Evolutionary conservation across 2,888 invertebrate species (phyloP).

Genomic region (Diaphora mendica): DNA sequence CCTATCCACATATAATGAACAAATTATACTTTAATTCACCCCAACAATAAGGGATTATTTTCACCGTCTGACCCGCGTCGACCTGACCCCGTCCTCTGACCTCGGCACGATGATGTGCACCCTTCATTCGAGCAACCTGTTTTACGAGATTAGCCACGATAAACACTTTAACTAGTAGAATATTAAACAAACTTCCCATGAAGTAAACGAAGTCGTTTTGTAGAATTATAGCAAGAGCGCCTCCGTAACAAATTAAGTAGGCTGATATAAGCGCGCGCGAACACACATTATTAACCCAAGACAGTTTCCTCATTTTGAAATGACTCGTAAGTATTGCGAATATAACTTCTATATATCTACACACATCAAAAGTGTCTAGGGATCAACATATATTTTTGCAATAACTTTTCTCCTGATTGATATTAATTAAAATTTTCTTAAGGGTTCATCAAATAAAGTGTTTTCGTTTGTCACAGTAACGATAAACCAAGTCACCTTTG

Average conservation of each 20-base stretch:
- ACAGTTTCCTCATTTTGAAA: constrained; percentile 60
- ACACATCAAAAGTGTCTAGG: no score
- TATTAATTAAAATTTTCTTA: no score
- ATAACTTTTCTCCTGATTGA: no score
- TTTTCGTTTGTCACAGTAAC: no score
- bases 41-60: constrained; percentile 72
- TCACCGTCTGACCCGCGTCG: constrained; percentile 68
- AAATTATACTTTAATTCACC: constrained; percentile 60
- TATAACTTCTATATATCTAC: constrained; percentile 21
- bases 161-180: constrained; percentile 70
- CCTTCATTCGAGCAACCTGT: constrained; percentile 79
- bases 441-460: no score
- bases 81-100: constrained; percentile 79
- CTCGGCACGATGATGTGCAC: constrained; percentile 75
- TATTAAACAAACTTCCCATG: constrained; percentile 64
- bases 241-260: constrained; percentile 54
- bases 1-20: constrained; percentile 55
- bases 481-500: no score
- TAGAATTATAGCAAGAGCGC: constrained; percentile 63
- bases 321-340: constrained; percentile 51
- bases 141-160: constrained; percentile 72
- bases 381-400: no score
- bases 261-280: constrained; percentile 54
- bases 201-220: constrained; percentile 62
- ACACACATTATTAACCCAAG: constrained; percentile 59